Evolutionary conservation across 2,888 invertebrate species (phyloP).

Genomic region (Caenorhabditis japonica): DNA sequence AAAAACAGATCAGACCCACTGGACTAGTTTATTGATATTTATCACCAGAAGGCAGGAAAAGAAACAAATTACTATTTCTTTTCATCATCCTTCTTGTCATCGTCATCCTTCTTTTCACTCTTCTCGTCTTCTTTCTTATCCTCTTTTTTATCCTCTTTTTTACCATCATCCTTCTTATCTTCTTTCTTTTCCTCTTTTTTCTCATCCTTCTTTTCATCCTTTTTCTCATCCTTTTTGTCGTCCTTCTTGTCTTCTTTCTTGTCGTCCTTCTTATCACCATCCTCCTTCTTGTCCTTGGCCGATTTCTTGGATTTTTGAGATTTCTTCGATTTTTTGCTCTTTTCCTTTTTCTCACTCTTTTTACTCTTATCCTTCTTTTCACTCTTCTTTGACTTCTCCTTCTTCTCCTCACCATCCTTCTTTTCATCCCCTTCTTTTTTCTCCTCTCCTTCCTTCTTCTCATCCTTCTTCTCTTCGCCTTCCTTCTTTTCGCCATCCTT

Average conservation of each 20-base stretch:
- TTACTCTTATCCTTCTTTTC: too few species aligned
- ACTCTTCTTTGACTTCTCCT: constrained; percentile 8
- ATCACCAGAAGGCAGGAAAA: too few species aligned
- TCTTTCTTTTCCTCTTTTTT: constrained; percentile 16
- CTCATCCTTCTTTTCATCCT: constrained; percentile 3
- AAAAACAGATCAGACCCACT: too few species aligned
- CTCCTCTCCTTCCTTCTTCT: constrained; percentile 19
- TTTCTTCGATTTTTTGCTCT: constrained; percentile 15
- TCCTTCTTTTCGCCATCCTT: constrained; percentile 21
- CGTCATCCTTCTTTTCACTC: constrained; percentile 6
- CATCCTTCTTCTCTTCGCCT: constrained; percentile 17
- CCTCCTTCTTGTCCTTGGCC: not conserved
- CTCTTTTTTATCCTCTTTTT: constrained; percentile 20
- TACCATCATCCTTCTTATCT: constrained; percentile 7
- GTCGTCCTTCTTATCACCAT: not conserved
- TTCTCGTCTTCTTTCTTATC: constrained; percentile 15
- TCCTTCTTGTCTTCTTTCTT: constrained; percentile 18
- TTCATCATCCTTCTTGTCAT: not conserved
- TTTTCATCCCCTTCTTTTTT: constrained; percentile 5
- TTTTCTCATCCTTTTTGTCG: too few species aligned
- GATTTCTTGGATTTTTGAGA: not conserved
- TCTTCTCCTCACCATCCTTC: constrained; percentile 14
- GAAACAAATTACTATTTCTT: constrained; percentile 1
- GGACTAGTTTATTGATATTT: too few species aligned
- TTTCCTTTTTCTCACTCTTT: constrained; percentile 18